These are phyloP conservation scores for Buphagus erythrorhynchus DNA, from an alignment of 2,797 vertebrate species.

Conservation along the genomic window DNA sequence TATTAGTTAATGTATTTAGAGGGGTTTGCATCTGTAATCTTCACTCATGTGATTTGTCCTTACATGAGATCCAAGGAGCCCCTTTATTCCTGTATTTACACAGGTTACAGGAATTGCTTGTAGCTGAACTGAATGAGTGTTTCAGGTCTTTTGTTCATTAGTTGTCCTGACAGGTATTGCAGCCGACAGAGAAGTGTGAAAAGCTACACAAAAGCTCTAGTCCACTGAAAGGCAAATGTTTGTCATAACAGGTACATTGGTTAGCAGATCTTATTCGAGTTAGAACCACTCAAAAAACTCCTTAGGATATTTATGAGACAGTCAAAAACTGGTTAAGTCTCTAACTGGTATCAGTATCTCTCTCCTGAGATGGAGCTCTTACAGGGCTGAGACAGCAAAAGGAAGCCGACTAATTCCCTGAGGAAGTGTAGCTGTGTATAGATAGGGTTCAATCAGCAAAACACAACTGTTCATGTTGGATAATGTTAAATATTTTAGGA, in stretches of 20 bases:
- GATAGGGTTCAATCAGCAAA: background rate
- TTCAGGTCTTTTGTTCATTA: background rate
- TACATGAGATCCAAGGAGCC: accelerated
- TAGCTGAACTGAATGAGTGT: background rate
- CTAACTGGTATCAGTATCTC: background rate
- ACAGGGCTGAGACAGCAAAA: background rate
- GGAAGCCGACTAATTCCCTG: accelerated
- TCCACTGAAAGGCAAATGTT: background rate
- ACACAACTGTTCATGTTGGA: background rate
- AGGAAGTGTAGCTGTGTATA: background rate
- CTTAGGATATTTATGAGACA: background rate
- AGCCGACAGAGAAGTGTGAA: background rate
- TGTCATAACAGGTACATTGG: background rate
- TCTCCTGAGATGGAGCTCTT: background rate
- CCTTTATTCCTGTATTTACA: background rate
- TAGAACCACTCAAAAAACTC: background rate
- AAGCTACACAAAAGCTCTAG: background rate
- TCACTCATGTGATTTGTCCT: background rate
- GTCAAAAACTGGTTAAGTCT: background rate
- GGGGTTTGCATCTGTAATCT: background rate
- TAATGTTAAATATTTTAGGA: background rate
- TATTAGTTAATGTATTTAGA: background rate
- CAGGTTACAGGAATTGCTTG: background rate
- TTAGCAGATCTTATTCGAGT: background rate
- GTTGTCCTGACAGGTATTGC: background rate